Percentiles rank a stretch among this genome's conserved stretches.
Conservation (phyloP, 2,888 invertebrate species). For the Drosophila acutilabella region DNA sequence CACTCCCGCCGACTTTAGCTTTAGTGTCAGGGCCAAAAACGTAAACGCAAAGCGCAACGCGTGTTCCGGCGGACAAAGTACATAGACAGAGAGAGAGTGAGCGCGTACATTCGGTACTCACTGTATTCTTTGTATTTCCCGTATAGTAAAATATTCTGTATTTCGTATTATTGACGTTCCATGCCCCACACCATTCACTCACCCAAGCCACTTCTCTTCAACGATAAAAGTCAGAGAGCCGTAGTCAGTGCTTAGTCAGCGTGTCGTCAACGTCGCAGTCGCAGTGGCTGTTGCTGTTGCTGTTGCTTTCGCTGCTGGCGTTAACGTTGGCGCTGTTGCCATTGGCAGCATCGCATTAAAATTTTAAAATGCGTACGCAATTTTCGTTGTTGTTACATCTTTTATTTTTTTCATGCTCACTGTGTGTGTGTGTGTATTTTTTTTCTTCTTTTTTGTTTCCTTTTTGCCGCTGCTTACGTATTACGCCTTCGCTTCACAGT, state of each 20-base stretch:
- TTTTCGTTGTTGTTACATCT: slow-evolving; percentile 15
- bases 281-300: not conserved
- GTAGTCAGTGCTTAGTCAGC: slow-evolving; percentile 62
- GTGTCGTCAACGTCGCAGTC: slow-evolving; percentile 46
- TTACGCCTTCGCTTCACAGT: slow-evolving; percentile 40
- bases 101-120: slow-evolving; percentile 21
- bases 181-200: not conserved
- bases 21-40: slow-evolving; percentile 4
- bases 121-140: slow-evolving; percentile 5
- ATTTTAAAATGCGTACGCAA: slow-evolving; percentile 68
- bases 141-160: slow-evolving; percentile 36
- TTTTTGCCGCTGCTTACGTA: slow-evolving; percentile 32
- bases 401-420: slow-evolving; percentile 12
- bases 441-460: slow-evolving; percentile 1
- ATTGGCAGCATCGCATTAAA: slow-evolving; percentile 67
- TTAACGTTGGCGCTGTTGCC: slow-evolving; percentile 23
- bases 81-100: not conserved
- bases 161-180: slow-evolving; percentile 58
- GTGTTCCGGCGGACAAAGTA: slow-evolving; percentile 26
- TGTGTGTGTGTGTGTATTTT: not conserved
- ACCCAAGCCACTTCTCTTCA: too few relatives aligned
- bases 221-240: slow-evolving; percentile 2
- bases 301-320: not conserved
- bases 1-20: slow-evolving; percentile 22
- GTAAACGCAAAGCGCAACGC: slow-evolving; percentile 6